Percentiles rank a stretch among this genome's conserved stretches.
Evolutionary conservation across 92 coral and sea anemone genomes (phyloP).

Genomic region (Chrysogorgia sp.): DNA sequence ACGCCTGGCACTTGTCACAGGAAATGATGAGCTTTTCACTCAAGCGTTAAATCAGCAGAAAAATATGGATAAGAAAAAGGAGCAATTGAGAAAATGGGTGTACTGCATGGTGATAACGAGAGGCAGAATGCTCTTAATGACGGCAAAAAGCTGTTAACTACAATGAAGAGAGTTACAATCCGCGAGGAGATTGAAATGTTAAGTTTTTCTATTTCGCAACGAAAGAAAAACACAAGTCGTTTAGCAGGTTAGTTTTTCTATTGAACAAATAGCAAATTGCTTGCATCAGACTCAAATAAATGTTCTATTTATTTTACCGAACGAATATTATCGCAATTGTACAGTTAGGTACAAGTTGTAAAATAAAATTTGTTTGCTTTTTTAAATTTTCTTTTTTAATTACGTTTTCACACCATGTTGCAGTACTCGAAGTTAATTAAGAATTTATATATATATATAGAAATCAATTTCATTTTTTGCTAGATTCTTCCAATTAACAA

Average conservation of each 20-base stretch:
- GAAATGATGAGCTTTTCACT: background rate
- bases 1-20: background rate
- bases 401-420: too few relatives aligned
- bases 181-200: conserved; percentile 36
- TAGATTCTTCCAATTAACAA: conserved; percentile 38
- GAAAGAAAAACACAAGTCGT: conserved; percentile 26
- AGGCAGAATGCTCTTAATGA: background rate
- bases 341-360: background rate
- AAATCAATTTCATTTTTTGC: background rate
- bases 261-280: too few relatives aligned
- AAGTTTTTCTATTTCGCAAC: conserved; percentile 26
- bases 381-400: too few relatives aligned
- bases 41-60: background rate
- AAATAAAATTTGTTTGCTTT: too few relatives aligned
- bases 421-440: too few relatives aligned
- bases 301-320: too few relatives aligned
- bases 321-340: background rate
- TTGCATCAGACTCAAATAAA: too few relatives aligned
- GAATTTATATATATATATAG: too few relatives aligned
- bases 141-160: conserved; percentile 24
- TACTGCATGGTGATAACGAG: background rate
- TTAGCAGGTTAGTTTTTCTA: conserved; percentile 13
- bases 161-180: conserved; percentile 1
- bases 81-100: background rate
- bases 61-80: background rate